A percentile compares a stretch with the other conserved stretches of the same genome.
phyloP scores from a whole-genome alignment of 2,888 invertebrate species.

The Corythucha ciliata region DNA sequence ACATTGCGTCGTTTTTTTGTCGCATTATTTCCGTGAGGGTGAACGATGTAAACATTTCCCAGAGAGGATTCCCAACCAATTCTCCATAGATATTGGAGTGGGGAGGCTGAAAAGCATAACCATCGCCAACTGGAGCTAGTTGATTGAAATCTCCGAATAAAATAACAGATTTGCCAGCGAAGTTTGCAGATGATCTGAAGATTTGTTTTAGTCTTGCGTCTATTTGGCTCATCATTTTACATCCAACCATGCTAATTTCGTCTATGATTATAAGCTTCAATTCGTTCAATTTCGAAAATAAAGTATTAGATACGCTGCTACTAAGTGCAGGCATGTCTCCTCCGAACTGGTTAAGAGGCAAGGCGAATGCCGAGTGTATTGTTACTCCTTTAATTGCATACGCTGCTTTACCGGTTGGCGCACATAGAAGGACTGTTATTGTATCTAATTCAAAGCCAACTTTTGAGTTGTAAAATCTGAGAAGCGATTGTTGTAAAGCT shows the following conservation, averaged over 20 bases:
- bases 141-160: conserved; percentile 32
- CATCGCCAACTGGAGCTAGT: conserved; percentile 30
- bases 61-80: conserved; percentile 19
- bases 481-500: conserved; percentile 26
- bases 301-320: not conserved
- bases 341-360: conserved; percentile 25
- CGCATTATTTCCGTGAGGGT: conserved; percentile 32
- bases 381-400: conserved; percentile 28
- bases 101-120: conserved; percentile 13
- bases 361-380: conserved; percentile 28
- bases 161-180: conserved; percentile 26
- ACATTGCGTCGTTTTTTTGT: conserved; percentile 30
- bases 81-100: not conserved
- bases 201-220: conserved; percentile 26
- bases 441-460: conserved; percentile 17
- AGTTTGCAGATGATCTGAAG: conserved; percentile 9
- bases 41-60: conserved; percentile 26
- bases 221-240: not conserved
- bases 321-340: conserved; percentile 19
- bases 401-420: conserved; percentile 32
- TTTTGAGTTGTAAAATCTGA: conserved; percentile 17
- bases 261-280: conserved; percentile 4
- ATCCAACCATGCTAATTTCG: conserved; percentile 1
- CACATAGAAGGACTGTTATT: conserved; percentile 25
- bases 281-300: not conserved